A percentile compares a stretch with the other conserved stretches of the same genome.
Evolutionary conservation across 2,113 vertebrate species (phyloP).

Genomic region (Felis chaus): DNA sequence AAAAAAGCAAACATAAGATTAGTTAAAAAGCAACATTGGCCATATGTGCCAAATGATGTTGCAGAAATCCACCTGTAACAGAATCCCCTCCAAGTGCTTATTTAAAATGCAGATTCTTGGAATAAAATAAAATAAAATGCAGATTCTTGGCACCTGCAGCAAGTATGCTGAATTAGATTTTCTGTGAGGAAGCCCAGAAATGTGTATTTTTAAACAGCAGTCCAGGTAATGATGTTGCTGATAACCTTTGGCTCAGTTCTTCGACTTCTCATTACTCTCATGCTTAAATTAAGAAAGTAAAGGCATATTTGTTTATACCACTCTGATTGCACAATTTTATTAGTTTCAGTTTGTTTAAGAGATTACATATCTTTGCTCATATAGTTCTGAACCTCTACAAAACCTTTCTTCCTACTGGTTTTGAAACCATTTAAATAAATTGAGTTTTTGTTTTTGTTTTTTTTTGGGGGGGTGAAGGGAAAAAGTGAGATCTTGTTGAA

Average conservation of each 20-base stretch:
- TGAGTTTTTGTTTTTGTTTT: not conserved
- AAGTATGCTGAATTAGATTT: not conserved
- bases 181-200: not conserved
- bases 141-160: not conserved
- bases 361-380: constrained; percentile 11
- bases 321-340: not conserved
- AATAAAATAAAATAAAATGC: not conserved
- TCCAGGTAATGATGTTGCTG: not conserved
- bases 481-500: not conserved
- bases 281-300: constrained; percentile 1
- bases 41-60: constrained; percentile 7
- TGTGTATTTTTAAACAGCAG: not conserved
- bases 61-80: not conserved
- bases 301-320: not conserved
- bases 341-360: constrained; percentile 57
- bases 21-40: not conserved
- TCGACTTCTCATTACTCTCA: not conserved
- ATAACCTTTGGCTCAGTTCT: not conserved
- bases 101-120: not conserved
- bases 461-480: not conserved
- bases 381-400: not conserved
- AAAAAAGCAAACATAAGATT: constrained; percentile 35
- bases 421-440: constrained; percentile 13
- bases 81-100: not conserved
- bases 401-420: not conserved